Conservation (phyloP, 2,888 invertebrate species). For the Dicycla oo region DNA sequence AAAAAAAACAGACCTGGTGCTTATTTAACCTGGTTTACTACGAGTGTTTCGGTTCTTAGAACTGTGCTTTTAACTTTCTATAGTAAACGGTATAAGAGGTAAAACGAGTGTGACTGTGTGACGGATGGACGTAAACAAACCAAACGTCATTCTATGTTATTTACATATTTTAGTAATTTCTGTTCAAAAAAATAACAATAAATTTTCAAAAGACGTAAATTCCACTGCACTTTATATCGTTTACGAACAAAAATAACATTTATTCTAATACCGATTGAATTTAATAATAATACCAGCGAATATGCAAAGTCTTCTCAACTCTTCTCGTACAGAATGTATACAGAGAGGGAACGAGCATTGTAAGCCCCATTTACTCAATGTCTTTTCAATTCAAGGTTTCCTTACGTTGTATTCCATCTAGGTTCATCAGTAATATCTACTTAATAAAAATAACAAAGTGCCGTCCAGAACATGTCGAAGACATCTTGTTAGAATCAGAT, state of each 20-base stretch:
- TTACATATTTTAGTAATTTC: background rate
- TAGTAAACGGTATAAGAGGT: conserved; percentile 24
- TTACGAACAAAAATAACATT: background rate
- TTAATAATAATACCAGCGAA: background rate
- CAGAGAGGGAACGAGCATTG: background rate
- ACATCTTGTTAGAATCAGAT: too few species aligned
- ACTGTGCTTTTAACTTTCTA: conserved; percentile 46
- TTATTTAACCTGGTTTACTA: conserved; percentile 36
- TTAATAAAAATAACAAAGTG: too few species aligned
- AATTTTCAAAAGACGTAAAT: background rate
- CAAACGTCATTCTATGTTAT: conserved; percentile 10
- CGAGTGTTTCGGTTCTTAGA: conserved; percentile 37
- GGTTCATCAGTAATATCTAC: too few species aligned
- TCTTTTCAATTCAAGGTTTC: too few species aligned
- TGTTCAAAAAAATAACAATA: background rate
- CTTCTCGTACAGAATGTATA: background rate
- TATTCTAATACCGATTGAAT: background rate
- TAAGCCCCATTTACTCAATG: background rate
- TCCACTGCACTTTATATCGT: background rate
- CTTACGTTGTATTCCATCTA: too few species aligned
- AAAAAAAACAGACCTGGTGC: background rate
- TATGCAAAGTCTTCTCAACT: too few species aligned
- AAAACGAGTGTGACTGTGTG: conserved; percentile 27
- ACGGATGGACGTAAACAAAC: conserved; percentile 11
- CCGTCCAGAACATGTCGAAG: too few species aligned